Evolutionary conservation across 2,888 invertebrate species (phyloP), one percentile per base, ranked within the genome.

Genomic region (Athalia circularis): DNA sequence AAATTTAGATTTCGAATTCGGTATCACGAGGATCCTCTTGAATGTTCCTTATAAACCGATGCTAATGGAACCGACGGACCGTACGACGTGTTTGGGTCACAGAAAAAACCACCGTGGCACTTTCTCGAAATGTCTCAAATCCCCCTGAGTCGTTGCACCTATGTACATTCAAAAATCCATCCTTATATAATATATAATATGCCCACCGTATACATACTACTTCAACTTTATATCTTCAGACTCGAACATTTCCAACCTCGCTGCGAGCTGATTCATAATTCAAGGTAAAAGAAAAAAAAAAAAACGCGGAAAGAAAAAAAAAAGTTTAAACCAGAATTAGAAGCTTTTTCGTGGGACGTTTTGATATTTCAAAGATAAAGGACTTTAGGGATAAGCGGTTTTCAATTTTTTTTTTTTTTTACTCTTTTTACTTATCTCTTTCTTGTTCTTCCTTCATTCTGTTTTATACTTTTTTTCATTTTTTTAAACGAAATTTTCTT

Each of bases 1-100:
- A 72, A 72, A 72, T 72, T 72, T 59, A 57, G 59, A 72, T 72
- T 72, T 72, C 72, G 9, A 72, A 72, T 72, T 72, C 72, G 57
- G 29, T 57, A 47, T 72, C 59, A 29, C 29, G 29, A 29, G 57
- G 15, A 13, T 15, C 59, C 59, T 47, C 59, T 15, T 47, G 47
- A 72, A 72, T 72, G 57, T 72, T 57, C 13, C 57, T 45, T 54
- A 6, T 9, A 54, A 7, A 45, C 47, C 13, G 13, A 72, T 68
- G 68, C 68, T 68, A 52, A 68, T 68, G 68, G 68, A 54, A 68
- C 68, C 52, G 52, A 68, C 43, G 54, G 52, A 68, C 52, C 54
- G 29, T 15, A 48, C 52, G 68, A 68, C 68, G 68, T 68, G 68
- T 29, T 52, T 9, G 52, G 68, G 29, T 9, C 11, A 54, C 47